Evolutionary conservation across 2,888 invertebrate species (phyloP), one percentile per base, ranked within the genome.

Genomic region (Troides aeacus): DNA sequence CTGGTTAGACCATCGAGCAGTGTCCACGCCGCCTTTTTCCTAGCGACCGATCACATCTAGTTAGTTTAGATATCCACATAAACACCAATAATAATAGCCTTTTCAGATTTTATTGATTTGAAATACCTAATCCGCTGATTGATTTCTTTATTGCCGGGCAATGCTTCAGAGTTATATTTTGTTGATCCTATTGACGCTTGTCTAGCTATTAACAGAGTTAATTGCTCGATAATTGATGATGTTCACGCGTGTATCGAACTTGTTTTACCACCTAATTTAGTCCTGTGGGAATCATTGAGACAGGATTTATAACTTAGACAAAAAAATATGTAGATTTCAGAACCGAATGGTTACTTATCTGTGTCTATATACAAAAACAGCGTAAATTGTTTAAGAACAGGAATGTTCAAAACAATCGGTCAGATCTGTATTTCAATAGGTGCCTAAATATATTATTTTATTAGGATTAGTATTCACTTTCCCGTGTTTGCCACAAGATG

Each of bases 51-150:
- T n/a, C 57, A 66, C 79, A 78, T 80, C 79, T 75, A 84, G 82
- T 81, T 17, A 61, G n/a, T 15, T 53, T 57, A 24, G 58, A 68
- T 23, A 67, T 71, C 70, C 46, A 18, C 56, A 15, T 56, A 61
- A 36, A 56, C 66, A 63, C 68, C 72, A 75, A 74, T 74, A 76
- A 86, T 84, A 86, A 87, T 82, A 79, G 85, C 84, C 82, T 87
- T 90, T 89, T 87, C 84, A 85, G 85, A 87, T 90, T 92, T 92
- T 92, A 92, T 92, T 91, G 91, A 92, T 91, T 92, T 87, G 90
- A 89, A 90, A 92, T 91, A 92, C 85, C 89, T 90, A 91, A 91
- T 90, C 84, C 84, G 78, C 86, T 90, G 91, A 92, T 92, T 92
- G 92, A 92, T 92, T 92, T 90, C 90, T 91, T 92, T 92, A 92